Evolutionary conservation across 2,888 invertebrate genomes (phyloP), one percentile per base, ranked within the genome.

Genomic region (Cheilosia impressa): DNA sequence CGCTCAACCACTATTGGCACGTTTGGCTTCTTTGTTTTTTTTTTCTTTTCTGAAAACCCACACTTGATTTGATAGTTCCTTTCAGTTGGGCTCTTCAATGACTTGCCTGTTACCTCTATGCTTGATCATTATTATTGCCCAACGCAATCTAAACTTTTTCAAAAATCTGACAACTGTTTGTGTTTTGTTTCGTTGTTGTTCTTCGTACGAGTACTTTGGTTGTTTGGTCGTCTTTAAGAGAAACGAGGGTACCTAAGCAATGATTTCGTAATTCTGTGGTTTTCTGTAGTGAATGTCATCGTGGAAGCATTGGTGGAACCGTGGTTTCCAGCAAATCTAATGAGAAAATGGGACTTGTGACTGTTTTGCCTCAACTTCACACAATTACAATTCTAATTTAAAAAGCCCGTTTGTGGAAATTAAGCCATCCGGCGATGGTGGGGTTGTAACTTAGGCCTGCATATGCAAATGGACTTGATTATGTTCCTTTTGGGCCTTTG

Each of bases 401-500:
- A 58, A 58, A 50, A 52, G 38, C 60, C 41, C 52, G 31, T 45
- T 55, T n/a, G 15, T 7, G 47, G 45, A 63, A 69, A 68, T 69
- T 9, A 78, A 78, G 69, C 24, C 34, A 27, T 43, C 5, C 31
- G 31, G 38, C 45, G 22, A 17, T 45, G 22, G 57, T 60, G 17
- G 47, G 17, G 38, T 34, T 24, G 19, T 50, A n/a, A 3, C 45
- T 15, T 4, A 22, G 76, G 60, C 52, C 22, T 43, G 57, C 52
- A 60, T 76, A 76, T 76, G 76, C 76, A 68, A 76, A 76, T 76
- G 50, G 27, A 27, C 31, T 43, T 7, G 31, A 17, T 73, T 47
- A 31, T 4, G 17, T 57, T 31, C 45, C n/a, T 17, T 57, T 45
- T 60, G 27, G 31, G 27, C 2, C 27, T 62, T 73, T 47, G 63